Evolutionary conservation across 2,113 vertebrate species (phyloP), one percentile per base, ranked within the genome.

Genomic region (Oreochromis aureus): DNA sequence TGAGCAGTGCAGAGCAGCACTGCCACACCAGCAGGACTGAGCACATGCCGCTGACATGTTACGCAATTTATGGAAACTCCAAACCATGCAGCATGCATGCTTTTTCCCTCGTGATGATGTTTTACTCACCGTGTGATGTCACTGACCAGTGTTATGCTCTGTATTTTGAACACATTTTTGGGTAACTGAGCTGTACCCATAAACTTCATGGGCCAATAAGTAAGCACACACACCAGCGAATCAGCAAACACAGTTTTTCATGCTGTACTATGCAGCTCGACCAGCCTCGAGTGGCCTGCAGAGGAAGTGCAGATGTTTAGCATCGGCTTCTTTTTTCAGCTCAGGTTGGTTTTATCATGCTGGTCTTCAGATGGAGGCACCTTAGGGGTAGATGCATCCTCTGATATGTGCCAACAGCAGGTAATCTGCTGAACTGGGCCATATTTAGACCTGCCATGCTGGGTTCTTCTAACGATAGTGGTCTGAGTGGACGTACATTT

Each of bases 311-410:
- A 32, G 10, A 3, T 76, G 44, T 19, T 30, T 48, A 48, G 41
- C 71, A 30, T 16, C 1, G 0, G 39, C 13, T 46, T 2, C 69
- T 76, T 76, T 27, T 5, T 7, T 3, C 71, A 76, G 71, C 44
- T 76, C 69, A 48, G 22, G 24, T 7, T 30, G 71, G 10, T 76
- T 51, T 76, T 11, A 2, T 19, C 44, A 19, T 0, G 16, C 71
- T 66, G 59, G 69, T 76, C 63, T 86, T 92, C 93, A 94, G 92
- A 95, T 93, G 94, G 94, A 2, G 63, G 71, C 80, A 86, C 92
- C 79, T 79, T 46, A 56, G 89, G 86, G 81, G 83, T 85, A 30
- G 83, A 76, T 61, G 85, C 89, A 93, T 90, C 85, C 86, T 81
- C 85, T 71, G 32, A 36, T 83, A 36, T 44, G 53, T 90, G 92